Conservation (phyloP, 2,113 vertebrate genomes). For the Sinocyclocheilus maitianheensis region DNA sequence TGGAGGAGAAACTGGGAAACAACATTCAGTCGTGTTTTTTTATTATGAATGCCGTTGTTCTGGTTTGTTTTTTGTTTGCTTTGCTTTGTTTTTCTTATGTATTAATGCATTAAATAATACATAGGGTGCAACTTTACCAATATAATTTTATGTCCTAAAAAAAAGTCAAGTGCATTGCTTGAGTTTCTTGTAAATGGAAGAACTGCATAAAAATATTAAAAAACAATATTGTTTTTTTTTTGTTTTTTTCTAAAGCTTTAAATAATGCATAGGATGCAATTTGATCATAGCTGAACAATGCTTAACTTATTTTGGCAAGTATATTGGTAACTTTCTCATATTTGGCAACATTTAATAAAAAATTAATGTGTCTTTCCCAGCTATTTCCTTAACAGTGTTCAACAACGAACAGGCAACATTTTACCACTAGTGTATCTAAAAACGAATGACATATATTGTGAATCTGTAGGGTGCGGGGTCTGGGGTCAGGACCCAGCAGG, state of each 20-base stretch:
- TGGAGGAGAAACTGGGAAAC: no score
- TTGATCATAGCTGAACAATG: no score
- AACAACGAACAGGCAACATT: background rate
- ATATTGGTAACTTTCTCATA: background rate
- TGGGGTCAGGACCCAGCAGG: conserved; percentile 42
- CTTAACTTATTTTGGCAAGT: no score
- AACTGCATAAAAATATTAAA: no score
- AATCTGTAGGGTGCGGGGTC: background rate
- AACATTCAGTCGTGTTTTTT: no score
- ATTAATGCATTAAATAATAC: background rate
- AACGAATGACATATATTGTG: background rate
- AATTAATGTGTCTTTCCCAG: background rate
- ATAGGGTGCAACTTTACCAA: background rate
- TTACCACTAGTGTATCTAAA: background rate
- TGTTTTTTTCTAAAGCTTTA: background rate
- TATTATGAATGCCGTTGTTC: no score
- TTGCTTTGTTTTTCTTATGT: background rate
- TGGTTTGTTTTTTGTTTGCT: no score
- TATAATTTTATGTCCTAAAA: background rate
- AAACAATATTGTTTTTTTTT: background rate
- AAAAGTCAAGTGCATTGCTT: background rate
- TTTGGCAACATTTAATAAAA: background rate
- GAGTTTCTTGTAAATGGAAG: no score
- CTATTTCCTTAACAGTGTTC: background rate
- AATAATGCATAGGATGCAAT: background rate